Conservation (phyloP, 2,797 vertebrate species). For the Platyrinchus mystaceus region DNA sequence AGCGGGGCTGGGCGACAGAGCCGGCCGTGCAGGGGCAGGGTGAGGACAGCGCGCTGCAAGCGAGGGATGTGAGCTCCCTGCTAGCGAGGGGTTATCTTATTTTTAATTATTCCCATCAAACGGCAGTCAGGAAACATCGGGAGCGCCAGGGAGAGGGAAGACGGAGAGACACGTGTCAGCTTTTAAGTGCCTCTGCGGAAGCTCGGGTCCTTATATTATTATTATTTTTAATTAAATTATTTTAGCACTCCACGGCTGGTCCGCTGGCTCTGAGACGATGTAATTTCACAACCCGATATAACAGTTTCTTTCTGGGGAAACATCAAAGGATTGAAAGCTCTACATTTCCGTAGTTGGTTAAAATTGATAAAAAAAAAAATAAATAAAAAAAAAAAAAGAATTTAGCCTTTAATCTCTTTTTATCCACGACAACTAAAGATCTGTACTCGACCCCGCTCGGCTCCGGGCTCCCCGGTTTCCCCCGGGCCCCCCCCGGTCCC, state of each 20-base stretch:
- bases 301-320: constrained; percentile 71
- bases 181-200: constrained; percentile 69
- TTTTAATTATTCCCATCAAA: constrained; percentile 61
- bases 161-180: constrained; percentile 56
- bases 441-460: constrained; percentile 72
- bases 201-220: constrained; percentile 61
- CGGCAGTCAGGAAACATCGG: constrained; percentile 27
- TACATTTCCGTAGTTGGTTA: constrained; percentile 73
- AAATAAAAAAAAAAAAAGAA: neutral
- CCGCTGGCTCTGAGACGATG: constrained; percentile 63
- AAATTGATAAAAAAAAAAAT: constrained; percentile 50
- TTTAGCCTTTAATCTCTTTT: constrained; percentile 80
- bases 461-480: neutral
- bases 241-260: constrained; percentile 53
- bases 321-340: constrained; percentile 76
- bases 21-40: neutral
- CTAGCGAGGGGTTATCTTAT: neutral
- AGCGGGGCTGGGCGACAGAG: neutral
- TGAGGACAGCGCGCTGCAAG: neutral
- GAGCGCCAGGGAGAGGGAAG: constrained; percentile 45
- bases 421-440: constrained; percentile 74
- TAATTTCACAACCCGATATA: constrained; percentile 68
- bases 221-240: constrained; percentile 79
- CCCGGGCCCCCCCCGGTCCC: neutral
- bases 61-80: neutral